Evolutionary conservation across 2,888 invertebrate genomes (phyloP), one percentile per base, ranked within the genome.

Genomic region (Choristoneura rosaceana): DNA sequence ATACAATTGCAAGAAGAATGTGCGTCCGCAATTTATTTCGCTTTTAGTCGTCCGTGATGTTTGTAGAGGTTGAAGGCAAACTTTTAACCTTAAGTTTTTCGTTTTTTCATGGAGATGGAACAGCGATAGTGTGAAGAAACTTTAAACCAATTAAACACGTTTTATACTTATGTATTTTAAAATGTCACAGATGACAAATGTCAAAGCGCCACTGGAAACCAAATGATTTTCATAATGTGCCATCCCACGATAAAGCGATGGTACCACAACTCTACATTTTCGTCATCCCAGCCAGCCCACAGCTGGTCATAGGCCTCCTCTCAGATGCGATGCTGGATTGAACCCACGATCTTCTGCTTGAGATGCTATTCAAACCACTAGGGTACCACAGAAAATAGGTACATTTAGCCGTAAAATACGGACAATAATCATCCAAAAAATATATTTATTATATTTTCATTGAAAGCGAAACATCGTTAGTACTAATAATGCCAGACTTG

Each of bases 1-100:
- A 64, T 41, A 70, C 64, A 64, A 65, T 70, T 47, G 64, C 47
- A 59, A 58, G 70, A 70, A 65, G 38, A 70, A 65, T 70, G 70
- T 65, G 47, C 63, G 55, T 59, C 55, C 3, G 64, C 17, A n/a
- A 70, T 70, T 70, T 70, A 64, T 70, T 55, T 25, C 25, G 25
- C 55, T 10, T 12, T 25, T 17, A n/a, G 25, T 25, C 10, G 25
- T 25, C 25, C 25, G 55, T 12, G 2, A n/a, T 55, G 25, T 55
- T 55, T 55, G 17, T 55, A 12, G 25, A 55, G 55, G 55, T 55
- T 25, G 55, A 25, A 12, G 55, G 3, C 55, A 25, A 10, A 25
- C 25, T 14, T 12, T 47, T 47, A 17, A 52, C 55, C 55, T 55
- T 55, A 10, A 12, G 9, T 4, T 25, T 25, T 4, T 25, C 25